Evolutionary conservation across 1,140 invertebrate genomes (phyloP).

Genomic region (Hyles vespertilio): DNA sequence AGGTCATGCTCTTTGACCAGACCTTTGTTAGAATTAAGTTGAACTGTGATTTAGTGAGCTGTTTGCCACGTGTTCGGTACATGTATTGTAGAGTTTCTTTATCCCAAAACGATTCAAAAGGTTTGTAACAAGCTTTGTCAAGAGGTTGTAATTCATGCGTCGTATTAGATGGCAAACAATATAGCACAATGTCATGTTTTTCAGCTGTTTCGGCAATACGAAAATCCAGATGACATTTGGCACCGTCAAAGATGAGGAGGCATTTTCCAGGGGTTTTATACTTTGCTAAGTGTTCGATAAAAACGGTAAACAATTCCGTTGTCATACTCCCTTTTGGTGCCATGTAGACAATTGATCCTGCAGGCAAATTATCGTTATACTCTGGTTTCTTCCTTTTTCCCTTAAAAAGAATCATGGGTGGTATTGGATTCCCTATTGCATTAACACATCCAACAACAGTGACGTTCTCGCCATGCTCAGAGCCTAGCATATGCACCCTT

Average conservation of each 20-base stretch:
- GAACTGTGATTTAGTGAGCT: constrained; percentile 39
- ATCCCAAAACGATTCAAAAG: constrained; percentile 46
- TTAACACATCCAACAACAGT: constrained; percentile 55
- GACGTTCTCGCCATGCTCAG: constrained; percentile 60
- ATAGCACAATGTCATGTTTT: constrained; percentile 22
- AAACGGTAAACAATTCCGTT: constrained; percentile 34
- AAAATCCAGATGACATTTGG: constrained; percentile 42
- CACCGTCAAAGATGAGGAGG: constrained; percentile 48
- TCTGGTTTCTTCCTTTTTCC: constrained; percentile 42
- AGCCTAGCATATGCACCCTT: constrained; percentile 46
- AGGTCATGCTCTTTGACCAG: constrained; percentile 38
- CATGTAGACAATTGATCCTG: constrained; percentile 34
- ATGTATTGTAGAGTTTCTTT: constrained; percentile 23
- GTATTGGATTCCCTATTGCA: constrained; percentile 31
- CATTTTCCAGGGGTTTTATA: constrained; percentile 34
- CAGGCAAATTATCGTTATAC: constrained; percentile 40
- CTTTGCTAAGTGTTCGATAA: constrained; percentile 36
- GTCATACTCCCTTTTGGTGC: constrained; percentile 44
- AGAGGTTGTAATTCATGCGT: constrained; percentile 57
- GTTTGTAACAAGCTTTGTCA: constrained; percentile 41
- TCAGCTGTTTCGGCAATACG: constrained; percentile 36
- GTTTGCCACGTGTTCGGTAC: constrained; percentile 23
- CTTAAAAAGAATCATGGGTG: constrained; percentile 42
- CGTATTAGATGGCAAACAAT: constrained; percentile 48
- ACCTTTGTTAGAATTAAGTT: constrained; percentile 40